Evolutionary conservation across 2,797 vertebrate genomes (phyloP), one percentile per base, ranked within the genome.

Genomic region (Clamator glandarius): DNA sequence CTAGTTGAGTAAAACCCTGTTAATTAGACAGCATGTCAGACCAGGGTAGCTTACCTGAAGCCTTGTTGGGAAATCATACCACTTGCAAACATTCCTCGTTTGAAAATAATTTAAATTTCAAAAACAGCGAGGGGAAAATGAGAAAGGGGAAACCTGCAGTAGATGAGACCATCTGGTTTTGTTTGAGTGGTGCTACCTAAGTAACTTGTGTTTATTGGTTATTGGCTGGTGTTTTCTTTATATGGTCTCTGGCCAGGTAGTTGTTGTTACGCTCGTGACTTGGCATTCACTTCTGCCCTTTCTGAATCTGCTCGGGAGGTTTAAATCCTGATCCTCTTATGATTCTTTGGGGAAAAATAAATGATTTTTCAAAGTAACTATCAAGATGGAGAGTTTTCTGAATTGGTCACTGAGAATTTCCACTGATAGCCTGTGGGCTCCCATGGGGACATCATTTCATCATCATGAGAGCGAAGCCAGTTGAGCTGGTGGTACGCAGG

Each of bases 181-280:
- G 83, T 73, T 94, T 95, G 91, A 93, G 92, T 52, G 87, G 92
- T 52, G 87, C 94, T 96, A 86, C 94, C 96, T 94, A 76, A 95
- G 92, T 90, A 83, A 93, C 77, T 64, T 91, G 91, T 95, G 94
- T 96, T 95, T 96, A 92, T 94, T 92, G 95, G 89, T 93, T 89
- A 91, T 94, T 55, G 95, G 9, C 80, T 74, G 57, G 52, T 70
- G 92, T 87, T 96, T 89, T 84, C 92, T 86, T 92, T 90, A 23
- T 54, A 6, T 0, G 0, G 79, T 81, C 63, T 2, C 3, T 8
- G 80, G 58, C 91, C 91, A 92, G 95, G 93, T 96, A 92, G 91
- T 77, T 67, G 76, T 54, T 39, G 74, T 67, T 79, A 6, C 16
- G 77, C 79, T 94, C 36, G 0, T 90, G 89, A 67, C 87, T 92